Conservation (phyloP, 2,888 invertebrate genomes). For the Drosophila neotestacea region DNA sequence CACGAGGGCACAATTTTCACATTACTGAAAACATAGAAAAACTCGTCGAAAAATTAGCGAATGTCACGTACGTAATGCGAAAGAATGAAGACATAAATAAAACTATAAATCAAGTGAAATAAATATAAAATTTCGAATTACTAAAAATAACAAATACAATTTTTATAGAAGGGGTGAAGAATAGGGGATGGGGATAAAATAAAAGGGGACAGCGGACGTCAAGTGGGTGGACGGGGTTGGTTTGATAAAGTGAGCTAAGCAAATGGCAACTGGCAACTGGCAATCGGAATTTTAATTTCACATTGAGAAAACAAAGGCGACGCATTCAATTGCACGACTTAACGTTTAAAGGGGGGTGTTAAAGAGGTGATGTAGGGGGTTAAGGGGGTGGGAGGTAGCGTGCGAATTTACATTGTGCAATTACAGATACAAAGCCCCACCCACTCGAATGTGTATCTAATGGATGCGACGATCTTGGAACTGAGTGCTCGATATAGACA, state of each 20-base stretch:
- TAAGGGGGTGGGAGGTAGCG: slow-evolving; percentile 9
- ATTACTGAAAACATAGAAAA: slow-evolving; percentile 17
- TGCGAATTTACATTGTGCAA: slow-evolving; percentile 64
- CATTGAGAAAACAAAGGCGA: slow-evolving; percentile 75
- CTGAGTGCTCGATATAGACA: not conserved
- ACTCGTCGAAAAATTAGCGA: slow-evolving; percentile 57
- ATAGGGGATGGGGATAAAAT: not conserved
- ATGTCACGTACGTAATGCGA: slow-evolving; percentile 66
- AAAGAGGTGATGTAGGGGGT: not conserved
- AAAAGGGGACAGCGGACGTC: not conserved
- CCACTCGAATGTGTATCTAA: slow-evolving; percentile 15
- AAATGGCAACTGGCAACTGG: slow-evolving; percentile 34
- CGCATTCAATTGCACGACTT: slow-evolving; percentile 70
- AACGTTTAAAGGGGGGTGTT: slow-evolving; percentile 2
- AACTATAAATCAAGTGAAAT: slow-evolving; percentile 51
- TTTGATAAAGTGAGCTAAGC: slow-evolving; percentile 52
- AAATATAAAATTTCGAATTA: slow-evolving; percentile 11
- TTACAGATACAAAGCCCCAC: slow-evolving; percentile 31
- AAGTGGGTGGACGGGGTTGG: not conserved
- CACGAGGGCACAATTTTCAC: slow-evolving; percentile 38
- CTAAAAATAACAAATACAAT: slow-evolving; percentile 12
- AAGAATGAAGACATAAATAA: slow-evolving; percentile 45
- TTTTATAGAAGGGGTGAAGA: not conserved
- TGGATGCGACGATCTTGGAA: slow-evolving; percentile 28
- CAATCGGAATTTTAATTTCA: slow-evolving; percentile 76